phyloP scores from a whole-genome alignment of 2,888 invertebrate species.

The Drosophila helvetica region DNA sequence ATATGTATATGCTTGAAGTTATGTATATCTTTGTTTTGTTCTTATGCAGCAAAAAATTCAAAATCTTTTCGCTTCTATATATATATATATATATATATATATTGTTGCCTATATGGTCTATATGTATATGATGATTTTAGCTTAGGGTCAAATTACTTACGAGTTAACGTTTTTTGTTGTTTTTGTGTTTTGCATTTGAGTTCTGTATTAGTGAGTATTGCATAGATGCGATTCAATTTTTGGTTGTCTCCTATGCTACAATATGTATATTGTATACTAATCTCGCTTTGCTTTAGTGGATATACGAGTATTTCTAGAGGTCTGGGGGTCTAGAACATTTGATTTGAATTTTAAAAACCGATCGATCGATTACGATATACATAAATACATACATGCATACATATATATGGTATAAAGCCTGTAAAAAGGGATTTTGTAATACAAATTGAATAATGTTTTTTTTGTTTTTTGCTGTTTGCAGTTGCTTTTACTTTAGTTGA shows the following conservation, averaged over 20 bases:
- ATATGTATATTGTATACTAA: conserved; percentile 24
- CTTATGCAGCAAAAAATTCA: conserved; percentile 59
- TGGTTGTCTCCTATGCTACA: conserved; percentile 51
- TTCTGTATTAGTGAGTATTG: conserved; percentile 63
- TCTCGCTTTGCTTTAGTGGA: conserved; percentile 49
- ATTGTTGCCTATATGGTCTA: conserved; percentile 21
- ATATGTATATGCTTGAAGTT: conserved; percentile 21
- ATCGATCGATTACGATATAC: conserved; percentile 52
- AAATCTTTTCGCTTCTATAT: conserved; percentile 41
- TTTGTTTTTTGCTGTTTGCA: conserved; percentile 8
- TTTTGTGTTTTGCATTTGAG: conserved; percentile 39
- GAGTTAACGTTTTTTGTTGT: conserved; percentile 57
- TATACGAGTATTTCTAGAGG: conserved; percentile 53
- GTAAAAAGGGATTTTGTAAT: conserved; percentile 70
- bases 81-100: conserved; percentile 36
- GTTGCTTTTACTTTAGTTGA: conserved; percentile 18
- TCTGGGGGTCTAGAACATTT: conserved; percentile 55
- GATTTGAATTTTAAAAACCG: conserved; percentile 71
- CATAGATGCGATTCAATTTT: conserved; percentile 51
- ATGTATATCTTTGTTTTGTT: conserved; percentile 10
- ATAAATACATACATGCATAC: conserved; percentile 14
- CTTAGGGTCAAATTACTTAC: conserved; percentile 47
- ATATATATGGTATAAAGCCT: conserved; percentile 59
- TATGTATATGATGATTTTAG: conserved; percentile 20
- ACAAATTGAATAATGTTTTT: conserved; percentile 49